Conservation (phyloP, 2,113 vertebrate species). For the Sprattus sprattus region DNA sequence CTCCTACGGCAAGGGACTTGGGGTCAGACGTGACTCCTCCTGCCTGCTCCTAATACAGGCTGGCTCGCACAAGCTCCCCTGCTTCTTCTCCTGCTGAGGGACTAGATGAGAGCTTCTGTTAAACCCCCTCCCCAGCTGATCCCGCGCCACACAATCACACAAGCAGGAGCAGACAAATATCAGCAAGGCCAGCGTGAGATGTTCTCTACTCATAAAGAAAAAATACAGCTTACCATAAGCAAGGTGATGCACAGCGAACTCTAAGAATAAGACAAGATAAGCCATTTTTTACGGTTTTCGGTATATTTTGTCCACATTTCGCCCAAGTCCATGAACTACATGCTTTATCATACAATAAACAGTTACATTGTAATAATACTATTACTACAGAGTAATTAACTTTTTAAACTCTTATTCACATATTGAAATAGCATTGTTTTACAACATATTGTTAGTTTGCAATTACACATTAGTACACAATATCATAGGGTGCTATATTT, state of each 20-base stretch:
- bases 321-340: not conserved
- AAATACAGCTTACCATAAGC: not conserved
- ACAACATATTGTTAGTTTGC: not conserved
- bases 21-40: slow-evolving; percentile 58
- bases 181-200: not conserved
- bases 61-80: slow-evolving; percentile 23
- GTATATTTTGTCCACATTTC: not conserved
- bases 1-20: not conserved
- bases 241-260: not conserved
- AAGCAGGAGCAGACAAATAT: not conserved
- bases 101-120: not conserved
- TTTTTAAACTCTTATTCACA: not conserved
- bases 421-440: not conserved
- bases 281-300: not conserved
- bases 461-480: not conserved
- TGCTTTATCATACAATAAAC: not conserved
- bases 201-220: not conserved
- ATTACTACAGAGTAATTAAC: not conserved
- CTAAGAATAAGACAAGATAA: not conserved
- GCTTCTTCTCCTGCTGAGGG: not conserved
- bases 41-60: slow-evolving; percentile 55
- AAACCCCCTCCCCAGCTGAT: not conserved
- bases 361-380: not conserved
- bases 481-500: too few species aligned
- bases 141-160: slow-evolving; percentile 2